These are phyloP conservation scores for Oreocharis arfaki DNA, from an alignment of 2,113 vertebrate genomes.

Conservation along the genomic window DNA sequence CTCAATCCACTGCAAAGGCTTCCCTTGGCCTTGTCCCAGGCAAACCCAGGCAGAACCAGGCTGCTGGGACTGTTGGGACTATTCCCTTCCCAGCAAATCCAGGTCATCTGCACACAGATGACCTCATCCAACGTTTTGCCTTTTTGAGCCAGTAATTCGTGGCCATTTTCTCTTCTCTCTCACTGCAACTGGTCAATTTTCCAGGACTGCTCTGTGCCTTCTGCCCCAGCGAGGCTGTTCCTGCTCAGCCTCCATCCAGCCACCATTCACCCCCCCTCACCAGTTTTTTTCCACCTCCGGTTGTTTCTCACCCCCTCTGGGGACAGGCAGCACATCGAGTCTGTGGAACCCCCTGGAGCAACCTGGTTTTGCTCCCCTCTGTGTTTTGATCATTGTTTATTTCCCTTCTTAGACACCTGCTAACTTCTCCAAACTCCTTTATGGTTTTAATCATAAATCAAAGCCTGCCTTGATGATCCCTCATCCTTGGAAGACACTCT, in stretches of 20 bases:
- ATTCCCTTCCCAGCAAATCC: background rate
- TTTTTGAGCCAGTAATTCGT: background rate
- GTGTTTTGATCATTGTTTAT: background rate
- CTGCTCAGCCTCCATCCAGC: background rate
- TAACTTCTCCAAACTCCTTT: background rate
- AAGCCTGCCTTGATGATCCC: background rate
- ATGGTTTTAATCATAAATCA: background rate
- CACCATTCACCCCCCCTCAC: background rate
- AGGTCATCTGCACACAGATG: background rate
- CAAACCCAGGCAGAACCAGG: background rate
- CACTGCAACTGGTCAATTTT: background rate
- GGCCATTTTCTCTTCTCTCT: background rate
- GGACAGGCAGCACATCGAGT: background rate
- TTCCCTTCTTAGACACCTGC: background rate
- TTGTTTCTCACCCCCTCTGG: background rate
- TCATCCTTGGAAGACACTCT: background rate
- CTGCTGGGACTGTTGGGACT: too few species aligned
- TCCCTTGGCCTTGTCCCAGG: background rate
- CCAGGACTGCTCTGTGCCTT: too few species aligned
- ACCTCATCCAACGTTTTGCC: background rate
- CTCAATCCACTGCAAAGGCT: background rate
- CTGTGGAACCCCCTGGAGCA: background rate
- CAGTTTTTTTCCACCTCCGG: background rate
- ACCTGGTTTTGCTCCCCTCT: background rate
- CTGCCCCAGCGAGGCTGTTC: background rate